These are phyloP conservation scores for Dynastes hyllus DNA, from an alignment of 2,888 invertebrate species.

Conservation along the genomic window DNA sequence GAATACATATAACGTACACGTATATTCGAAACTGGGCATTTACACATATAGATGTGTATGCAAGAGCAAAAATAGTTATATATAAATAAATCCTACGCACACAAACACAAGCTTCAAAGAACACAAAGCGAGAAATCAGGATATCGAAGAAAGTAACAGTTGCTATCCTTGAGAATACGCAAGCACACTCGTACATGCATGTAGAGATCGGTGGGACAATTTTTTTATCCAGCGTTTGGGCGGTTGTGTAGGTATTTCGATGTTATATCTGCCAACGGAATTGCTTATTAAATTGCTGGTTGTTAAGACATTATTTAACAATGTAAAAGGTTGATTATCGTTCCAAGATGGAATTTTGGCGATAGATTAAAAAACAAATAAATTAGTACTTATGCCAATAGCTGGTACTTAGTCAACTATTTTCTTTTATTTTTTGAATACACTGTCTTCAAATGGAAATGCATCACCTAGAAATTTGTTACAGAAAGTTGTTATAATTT, in stretches of 20 bases:
- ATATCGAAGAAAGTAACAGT: slow-evolving; percentile 59
- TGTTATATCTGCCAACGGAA: not conserved
- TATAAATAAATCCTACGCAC: not conserved
- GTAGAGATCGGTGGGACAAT: slow-evolving; percentile 57
- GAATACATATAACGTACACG: not conserved
- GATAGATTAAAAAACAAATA: no score
- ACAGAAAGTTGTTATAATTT: no score
- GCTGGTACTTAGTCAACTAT: no score
- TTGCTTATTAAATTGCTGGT: not conserved
- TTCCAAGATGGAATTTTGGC: no score
- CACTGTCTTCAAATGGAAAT: no score
- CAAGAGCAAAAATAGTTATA: not conserved
- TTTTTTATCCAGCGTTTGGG: slow-evolving; percentile 56
- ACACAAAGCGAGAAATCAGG: slow-evolving; percentile 24
- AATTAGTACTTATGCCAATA: no score
- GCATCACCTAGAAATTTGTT: no score
- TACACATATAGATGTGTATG: not conserved
- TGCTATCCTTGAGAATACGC: slow-evolving; percentile 60
- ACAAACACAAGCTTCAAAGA: not conserved
- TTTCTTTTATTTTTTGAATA: no score
- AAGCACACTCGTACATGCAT: not conserved
- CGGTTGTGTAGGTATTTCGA: slow-evolving; percentile 32
- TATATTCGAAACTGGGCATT: not conserved
- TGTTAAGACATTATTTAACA: not conserved
- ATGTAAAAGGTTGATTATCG: no score